These are phyloP conservation scores for Stenichneumon culpator DNA, from an alignment of 2,888 invertebrate genomes.

Conservation along the genomic window DNA sequence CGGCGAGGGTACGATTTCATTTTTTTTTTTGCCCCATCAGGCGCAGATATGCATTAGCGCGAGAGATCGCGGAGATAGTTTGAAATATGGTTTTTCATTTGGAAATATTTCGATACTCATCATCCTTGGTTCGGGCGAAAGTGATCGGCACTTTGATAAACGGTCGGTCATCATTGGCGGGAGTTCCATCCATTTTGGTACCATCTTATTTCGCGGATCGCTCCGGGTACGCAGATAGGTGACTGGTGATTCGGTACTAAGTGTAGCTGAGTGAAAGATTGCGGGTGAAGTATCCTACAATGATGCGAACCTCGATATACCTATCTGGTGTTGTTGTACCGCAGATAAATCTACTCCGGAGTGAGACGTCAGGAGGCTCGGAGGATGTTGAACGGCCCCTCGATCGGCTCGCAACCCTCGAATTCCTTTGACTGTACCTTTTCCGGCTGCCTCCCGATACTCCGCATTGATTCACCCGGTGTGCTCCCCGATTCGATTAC, in stretches of 20 bases:
- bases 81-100: not conserved
- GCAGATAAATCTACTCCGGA: slow-evolving; percentile 36
- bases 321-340: slow-evolving; percentile 10
- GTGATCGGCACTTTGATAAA: slow-evolving; percentile 16
- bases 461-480: slow-evolving; percentile 50
- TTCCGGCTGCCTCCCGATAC: slow-evolving; percentile 8
- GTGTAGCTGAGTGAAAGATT: slow-evolving; percentile 30
- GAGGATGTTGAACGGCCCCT: slow-evolving; percentile 42
- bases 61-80: not conserved
- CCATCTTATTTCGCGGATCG: slow-evolving; percentile 1
- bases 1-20: slow-evolving; percentile 21
- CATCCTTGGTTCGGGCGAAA: not conserved
- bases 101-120: not conserved
- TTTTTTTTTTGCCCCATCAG: slow-evolving; percentile 31
- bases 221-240: not conserved
- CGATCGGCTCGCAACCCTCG: slow-evolving; percentile 55
- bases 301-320: slow-evolving; percentile 3
- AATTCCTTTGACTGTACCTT: slow-evolving; percentile 45
- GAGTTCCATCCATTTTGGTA: not conserved
- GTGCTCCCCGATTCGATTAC: slow-evolving; percentile 23
- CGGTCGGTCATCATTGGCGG: not conserved
- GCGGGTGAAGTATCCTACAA: not conserved
- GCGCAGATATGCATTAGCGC: slow-evolving; percentile 46
- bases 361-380: slow-evolving; percentile 53
- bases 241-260: not conserved